Conservation (phyloP, 2,113 vertebrate genomes). For the Aplodontia rufa region DNA sequence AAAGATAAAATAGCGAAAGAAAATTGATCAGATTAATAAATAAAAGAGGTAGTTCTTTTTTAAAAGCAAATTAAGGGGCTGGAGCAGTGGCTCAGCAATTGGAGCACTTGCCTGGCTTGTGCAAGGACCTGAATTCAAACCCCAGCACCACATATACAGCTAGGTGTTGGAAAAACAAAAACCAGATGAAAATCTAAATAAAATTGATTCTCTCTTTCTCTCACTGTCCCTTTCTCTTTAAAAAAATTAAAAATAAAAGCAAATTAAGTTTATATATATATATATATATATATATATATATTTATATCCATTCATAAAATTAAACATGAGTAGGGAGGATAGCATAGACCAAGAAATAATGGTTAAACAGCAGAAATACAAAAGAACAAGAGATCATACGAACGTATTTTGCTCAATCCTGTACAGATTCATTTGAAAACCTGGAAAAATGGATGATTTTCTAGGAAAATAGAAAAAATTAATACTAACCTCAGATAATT, state of each 20-base stretch:
- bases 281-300: neutral
- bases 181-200: too few relatives aligned
- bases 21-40: neutral
- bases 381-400: neutral
- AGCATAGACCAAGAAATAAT: neutral
- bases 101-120: too few relatives aligned
- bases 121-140: too few relatives aligned
- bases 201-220: too few relatives aligned
- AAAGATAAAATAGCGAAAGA: neutral
- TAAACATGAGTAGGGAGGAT: neutral
- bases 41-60: neutral
- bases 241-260: too few relatives aligned
- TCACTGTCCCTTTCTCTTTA: too few relatives aligned
- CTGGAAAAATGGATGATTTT: neutral
- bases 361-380: neutral
- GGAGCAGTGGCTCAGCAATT: too few relatives aligned
- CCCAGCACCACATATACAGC: too few relatives aligned
- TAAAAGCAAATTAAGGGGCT: neutral
- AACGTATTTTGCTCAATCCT: neutral
- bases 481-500: neutral
- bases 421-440: neutral
- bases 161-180: too few relatives aligned
- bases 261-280: neutral
- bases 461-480: neutral
- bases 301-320: conserved; percentile 19